Base-by-base conservation (phyloP, 2,113 vertebrate genomes). In the Mesoclemmys tuberculata region DNA sequence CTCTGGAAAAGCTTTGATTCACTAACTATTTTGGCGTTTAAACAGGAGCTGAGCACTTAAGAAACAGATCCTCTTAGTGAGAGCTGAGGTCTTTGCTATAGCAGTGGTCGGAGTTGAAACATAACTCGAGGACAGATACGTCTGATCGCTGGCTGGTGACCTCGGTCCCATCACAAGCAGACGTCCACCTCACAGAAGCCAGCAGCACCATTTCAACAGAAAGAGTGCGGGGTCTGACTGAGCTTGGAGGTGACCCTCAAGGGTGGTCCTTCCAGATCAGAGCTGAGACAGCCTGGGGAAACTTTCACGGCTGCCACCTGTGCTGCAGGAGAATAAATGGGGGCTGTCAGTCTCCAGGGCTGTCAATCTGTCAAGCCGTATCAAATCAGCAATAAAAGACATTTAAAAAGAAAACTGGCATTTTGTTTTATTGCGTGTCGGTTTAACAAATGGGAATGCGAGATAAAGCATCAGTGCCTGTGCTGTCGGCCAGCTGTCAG, bases 391-490 rank as follows among this genome's bases (percentile, higher is more conserved):
- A 88, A 87, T 90, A 91, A 96, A 97, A 95, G 94, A 93, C 18
- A 10, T 96, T 97, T 94, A 58, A 89, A 95, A 97, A 88, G 96
- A 96, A 98, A 98, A 97, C 83, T 96, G 97, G 93, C 92, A 86
- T 94, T 96, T 92, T 95, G 90, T 71, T 97, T 97, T 96, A 96
- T 88, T n/a, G 96, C 0, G 0, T 68, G 11, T 75, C 88, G 80
- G 7, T 95, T 95, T 93, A 95, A 95, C 16, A 0, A 75, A 61
- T 51, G 55, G 51, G 64, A 90, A 80, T 16, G 84, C 92, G 86
- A 61, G 88, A 78, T 94, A 84, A 75, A 90, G 94, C 89, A 78
- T 2, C 44, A 0, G 1, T 1, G 61, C 38, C 89, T 54, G 74
- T 46, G 79, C n/a, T 1, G 78, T 10, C 0, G 0, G 87, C 89